These are phyloP conservation scores for Tichodroma muraria DNA, from an alignment of 2,113 vertebrate genomes.

Conservation along the genomic window DNA sequence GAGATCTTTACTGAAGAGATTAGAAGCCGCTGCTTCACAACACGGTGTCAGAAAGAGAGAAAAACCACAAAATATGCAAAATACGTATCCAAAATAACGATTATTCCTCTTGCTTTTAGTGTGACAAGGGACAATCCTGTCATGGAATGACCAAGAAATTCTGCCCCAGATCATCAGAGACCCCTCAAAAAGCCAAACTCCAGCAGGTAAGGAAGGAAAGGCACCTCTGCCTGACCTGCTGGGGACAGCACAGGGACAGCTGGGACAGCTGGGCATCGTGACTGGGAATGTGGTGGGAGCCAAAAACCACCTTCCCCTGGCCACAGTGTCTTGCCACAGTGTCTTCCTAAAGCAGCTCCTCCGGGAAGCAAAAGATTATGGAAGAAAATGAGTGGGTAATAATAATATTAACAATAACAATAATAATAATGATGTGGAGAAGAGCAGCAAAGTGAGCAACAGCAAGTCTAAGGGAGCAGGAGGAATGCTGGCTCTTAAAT, in stretches of 20 bases:
- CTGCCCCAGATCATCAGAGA: too few relatives aligned
- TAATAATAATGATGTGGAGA: not conserved
- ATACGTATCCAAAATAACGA: not conserved
- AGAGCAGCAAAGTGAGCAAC: not conserved
- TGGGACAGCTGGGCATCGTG: not conserved
- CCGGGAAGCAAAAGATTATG: not conserved
- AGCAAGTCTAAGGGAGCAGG: not conserved
- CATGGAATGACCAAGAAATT: not conserved
- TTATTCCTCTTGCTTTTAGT: not conserved
- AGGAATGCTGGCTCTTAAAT: not conserved
- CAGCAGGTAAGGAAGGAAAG: not conserved
- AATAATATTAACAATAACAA: not conserved
- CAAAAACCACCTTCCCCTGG: not conserved
- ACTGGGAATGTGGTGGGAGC: not conserved
- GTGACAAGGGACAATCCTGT: not conserved
- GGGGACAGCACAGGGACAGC: not conserved
- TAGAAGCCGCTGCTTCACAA: not conserved
- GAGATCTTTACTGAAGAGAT: not conserved
- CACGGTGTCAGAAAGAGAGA: not conserved
- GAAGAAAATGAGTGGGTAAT: not conserved
- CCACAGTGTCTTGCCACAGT: too few relatives aligned
- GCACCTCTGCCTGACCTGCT: not conserved
- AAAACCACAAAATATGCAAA: not conserved
- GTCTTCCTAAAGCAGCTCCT: not conserved
- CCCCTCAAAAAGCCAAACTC: not conserved